Percentiles rank a stretch among this genome's conserved stretches.
phyloP scores from a whole-genome alignment of 2,797 vertebrate species.

The Emys orbicularis region DNA sequence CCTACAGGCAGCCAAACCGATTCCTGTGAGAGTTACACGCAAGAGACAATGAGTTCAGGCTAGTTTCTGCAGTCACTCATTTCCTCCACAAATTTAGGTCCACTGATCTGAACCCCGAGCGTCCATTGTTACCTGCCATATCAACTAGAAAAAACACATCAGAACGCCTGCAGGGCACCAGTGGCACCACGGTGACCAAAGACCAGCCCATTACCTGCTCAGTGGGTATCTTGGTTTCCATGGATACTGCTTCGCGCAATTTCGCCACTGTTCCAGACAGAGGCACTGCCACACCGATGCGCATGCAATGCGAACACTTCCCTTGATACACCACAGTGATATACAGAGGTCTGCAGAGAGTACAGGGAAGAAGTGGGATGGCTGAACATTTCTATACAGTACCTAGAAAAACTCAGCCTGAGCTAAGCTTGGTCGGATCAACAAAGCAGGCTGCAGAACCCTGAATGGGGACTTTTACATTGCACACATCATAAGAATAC shows the following conservation, averaged over 20 bases:
- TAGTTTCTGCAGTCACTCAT: accelerated
- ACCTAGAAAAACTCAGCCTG: background rate
- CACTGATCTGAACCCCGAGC: background rate
- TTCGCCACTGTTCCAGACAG: conserved; percentile 92
- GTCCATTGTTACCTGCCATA: too few species aligned
- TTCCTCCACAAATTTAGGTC: accelerated
- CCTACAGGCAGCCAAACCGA: background rate
- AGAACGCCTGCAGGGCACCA: background rate
- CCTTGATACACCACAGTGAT: conserved; percentile 97
- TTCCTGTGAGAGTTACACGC: background rate
- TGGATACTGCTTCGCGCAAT: conserved; percentile 93
- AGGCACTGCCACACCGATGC: conserved; percentile 95
- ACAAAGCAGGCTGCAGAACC: background rate
- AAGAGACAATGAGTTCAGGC: background rate
- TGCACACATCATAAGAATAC: background rate
- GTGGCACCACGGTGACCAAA: accelerated
- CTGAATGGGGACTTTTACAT: background rate
- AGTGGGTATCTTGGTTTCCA: conserved; percentile 96
- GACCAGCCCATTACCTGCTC: conserved; percentile 89
- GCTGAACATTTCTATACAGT: background rate
- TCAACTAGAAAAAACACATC: background rate
- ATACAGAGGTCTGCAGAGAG: conserved; percentile 90
- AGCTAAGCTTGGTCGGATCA: background rate
- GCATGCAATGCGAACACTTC: conserved; percentile 98
- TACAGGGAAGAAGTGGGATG: conserved; percentile 28